These are phyloP conservation scores for Zaprionus davidi DNA, from an alignment of 1,140 invertebrate species.

Conservation along the genomic window DNA sequence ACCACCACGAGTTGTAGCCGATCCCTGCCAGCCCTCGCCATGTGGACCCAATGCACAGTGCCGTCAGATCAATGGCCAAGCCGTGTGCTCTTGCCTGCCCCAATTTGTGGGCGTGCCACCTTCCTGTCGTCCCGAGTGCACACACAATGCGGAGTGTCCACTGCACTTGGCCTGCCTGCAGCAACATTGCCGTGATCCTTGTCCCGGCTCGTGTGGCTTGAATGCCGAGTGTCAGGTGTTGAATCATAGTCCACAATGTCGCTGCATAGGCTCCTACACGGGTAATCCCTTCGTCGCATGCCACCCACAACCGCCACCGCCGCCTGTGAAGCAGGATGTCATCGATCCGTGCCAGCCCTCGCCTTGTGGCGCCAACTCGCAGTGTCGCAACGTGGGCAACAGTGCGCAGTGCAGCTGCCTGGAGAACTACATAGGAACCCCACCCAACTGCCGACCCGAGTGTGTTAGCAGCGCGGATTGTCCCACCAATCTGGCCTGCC, in stretches of 20 bases:
- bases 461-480: constrained; percentile 87
- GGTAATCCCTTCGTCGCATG: constrained; percentile 92
- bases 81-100: constrained; percentile 85
- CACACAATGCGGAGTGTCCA: constrained; percentile 86
- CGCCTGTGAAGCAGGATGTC: constrained; percentile 67
- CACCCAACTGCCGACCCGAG: constrained; percentile 87
- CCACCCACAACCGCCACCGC: constrained; percentile 87
- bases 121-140: constrained; percentile 87
- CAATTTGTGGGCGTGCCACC: constrained; percentile 86
- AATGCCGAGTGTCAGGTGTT: constrained; percentile 92
- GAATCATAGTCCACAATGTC: constrained; percentile 91
- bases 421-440: constrained; percentile 87
- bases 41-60: constrained; percentile 87
- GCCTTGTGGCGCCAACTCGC: constrained; percentile 90
- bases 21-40: constrained; percentile 86
- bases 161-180: constrained; percentile 85
- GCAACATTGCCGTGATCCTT: constrained; percentile 87
- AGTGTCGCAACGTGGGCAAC: constrained; percentile 87
- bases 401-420: constrained; percentile 89
- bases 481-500: constrained; percentile 85
- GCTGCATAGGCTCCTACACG: constrained; percentile 88
- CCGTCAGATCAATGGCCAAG: constrained; percentile 84
- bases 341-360: constrained; percentile 89
- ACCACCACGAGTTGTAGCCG: constrained; percentile 75
- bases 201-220: constrained; percentile 86